Base-by-base conservation (phyloP, 2,797 vertebrate species). In the Buceros bicornis region DNA sequence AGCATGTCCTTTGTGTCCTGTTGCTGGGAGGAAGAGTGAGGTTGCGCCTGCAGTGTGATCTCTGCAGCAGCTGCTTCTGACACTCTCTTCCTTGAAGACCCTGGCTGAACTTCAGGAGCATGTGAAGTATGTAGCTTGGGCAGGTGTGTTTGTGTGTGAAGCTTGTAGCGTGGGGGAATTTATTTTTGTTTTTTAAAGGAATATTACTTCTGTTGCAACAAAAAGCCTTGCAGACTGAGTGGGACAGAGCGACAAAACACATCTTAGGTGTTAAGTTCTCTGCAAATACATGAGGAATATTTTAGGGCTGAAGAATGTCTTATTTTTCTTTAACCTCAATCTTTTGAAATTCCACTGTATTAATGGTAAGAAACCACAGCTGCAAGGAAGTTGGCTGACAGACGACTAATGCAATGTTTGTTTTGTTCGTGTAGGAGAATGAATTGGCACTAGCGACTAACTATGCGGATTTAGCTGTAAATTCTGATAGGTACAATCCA, bases 401-500 rank as follows among this genome's bases (percentile, higher is more conserved):
- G 29, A 50, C 89, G 26, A 62, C 91, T 88, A 82, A 92, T 85
- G 35, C 79, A 45, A 53, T 83, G 85, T 94, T 97, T 97, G 33
- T 89, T 97, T 93, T 92, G 20, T 97, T 95, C 74, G 33, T 77
- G 31, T 73, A 99, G 99, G 99, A 99, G 96, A 99, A 99, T 80
- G 99, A 99, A 87, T 98, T 98, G 79, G 97, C 98, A 45, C 99
- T 99, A 97, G 99, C 99, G 40, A 98, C 99, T 74, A 98, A 98
- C 77, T 99, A 99, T 81, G 99, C 99, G 67, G 99, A 99, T 90
- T 98, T 99, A 91, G 99, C 99, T 82, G 98, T 99, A 98, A 99
- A 95, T 61, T 98, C 99, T 22, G 99, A 99, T 93, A 99, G 99
- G 79, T 99, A 99, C 86, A 99, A 99, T 96, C 99, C 99, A 3